Evolutionary conservation across 2,113 vertebrate species (phyloP).

Genomic region (Paedocypris sp.): DNA sequence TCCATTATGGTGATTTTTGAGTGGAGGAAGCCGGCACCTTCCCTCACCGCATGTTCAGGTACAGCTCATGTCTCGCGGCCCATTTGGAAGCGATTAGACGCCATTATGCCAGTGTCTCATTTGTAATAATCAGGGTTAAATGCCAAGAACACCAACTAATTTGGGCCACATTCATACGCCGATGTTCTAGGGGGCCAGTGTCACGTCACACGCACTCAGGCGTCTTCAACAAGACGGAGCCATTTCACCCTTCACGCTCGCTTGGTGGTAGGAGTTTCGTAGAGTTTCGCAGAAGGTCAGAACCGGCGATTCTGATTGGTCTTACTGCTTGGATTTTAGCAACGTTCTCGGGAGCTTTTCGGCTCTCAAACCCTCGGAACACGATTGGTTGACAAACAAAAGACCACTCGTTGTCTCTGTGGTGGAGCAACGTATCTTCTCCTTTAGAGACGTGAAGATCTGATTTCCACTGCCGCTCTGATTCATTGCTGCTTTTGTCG

Average conservation of each 20-base stretch:
- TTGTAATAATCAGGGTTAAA: slow-evolving; percentile 71
- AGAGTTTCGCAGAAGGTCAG: neutral
- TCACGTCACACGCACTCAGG: neutral
- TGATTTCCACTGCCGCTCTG: too few relatives aligned
- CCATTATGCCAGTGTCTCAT: slow-evolving; percentile 69
- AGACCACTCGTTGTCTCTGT: too few relatives aligned
- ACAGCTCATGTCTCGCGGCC: slow-evolving; percentile 30
- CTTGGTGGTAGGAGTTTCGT: too few relatives aligned
- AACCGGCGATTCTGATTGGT: neutral
- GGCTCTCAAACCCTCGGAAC: neutral
- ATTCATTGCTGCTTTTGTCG: too few relatives aligned
- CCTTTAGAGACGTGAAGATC: too few relatives aligned
- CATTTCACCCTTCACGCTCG: too few relatives aligned
- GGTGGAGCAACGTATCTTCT: too few relatives aligned
- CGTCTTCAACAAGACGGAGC: neutral
- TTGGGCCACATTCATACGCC: neutral
- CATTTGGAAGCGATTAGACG: slow-evolving; percentile 69
- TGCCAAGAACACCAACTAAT: slow-evolving; percentile 50
- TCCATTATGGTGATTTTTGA: too few relatives aligned
- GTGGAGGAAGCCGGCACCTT: too few relatives aligned
- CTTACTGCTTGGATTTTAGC: neutral
- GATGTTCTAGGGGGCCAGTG: too few relatives aligned
- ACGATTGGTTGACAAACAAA: too few relatives aligned
- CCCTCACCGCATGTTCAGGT: too few relatives aligned
- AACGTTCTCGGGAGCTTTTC: neutral